Evolutionary conservation across 2,888 invertebrate genomes (phyloP), one percentile per base, ranked within the genome.

Genomic region (Netelia fuscicornis): DNA sequence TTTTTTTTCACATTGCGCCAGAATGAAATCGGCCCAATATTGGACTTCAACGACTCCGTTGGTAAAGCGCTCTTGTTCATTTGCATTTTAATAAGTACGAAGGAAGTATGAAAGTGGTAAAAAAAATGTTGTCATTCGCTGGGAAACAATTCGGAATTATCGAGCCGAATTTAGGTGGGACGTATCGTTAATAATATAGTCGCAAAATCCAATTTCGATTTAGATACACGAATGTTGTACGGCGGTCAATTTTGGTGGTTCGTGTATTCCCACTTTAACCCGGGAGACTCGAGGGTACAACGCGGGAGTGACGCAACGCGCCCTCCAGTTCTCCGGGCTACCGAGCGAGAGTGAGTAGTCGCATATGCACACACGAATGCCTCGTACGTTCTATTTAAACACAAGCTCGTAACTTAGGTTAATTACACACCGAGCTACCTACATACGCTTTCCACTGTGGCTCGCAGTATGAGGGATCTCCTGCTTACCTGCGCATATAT

Each of bases 341-440:
- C 13, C 10, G 17, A 58, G 9, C 17, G 17, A 58, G 58, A 58
- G 65, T 54, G 72, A 60, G 72, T 37, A 65, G 52, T 76, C 54
- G 76, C 48, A 64, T 37, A 37, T 62, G 79, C 74, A 83, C 76
- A 71, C 85, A 79, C 74, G 84, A 84, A 78, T 78, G 84, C 81
- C 37, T 75, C 42, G 78, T 81, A 65, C 84, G 74, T 68, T 84
- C 77, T 77, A 77, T 84, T 84, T 84, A 86, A 79, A 79, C 84
- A 79, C 64, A 17, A 79, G 78, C 79, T 83, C 86, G 86, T 87
- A 87, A 87, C 85, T 86, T 85, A 78, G 84, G 85, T 87, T 87
- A 87, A 87, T 87, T 87, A 83, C 81, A 77, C 68, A 68, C 37
- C 77, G 56, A 58, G 17, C 65, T n/a, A 80, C 42, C 20, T 54